These are phyloP conservation scores for Podabrus alpinus DNA, from an alignment of 2,888 invertebrate species.

Conservation along the genomic window DNA sequence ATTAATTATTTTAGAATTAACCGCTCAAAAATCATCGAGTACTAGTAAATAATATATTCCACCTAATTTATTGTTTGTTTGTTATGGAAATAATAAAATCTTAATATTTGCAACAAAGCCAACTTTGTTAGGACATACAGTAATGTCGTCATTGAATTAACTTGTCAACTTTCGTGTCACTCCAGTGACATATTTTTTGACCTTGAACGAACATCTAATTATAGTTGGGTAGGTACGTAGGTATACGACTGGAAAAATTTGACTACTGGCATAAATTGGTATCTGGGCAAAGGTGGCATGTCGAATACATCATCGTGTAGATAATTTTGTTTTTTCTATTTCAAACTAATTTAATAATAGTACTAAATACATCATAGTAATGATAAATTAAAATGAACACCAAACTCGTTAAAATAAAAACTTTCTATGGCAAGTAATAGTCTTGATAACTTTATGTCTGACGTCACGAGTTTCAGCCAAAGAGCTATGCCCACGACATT, in stretches of 20 bases:
- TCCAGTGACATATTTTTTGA: not conserved
- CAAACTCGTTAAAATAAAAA: no score
- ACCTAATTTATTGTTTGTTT: not conserved
- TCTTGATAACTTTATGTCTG: no score
- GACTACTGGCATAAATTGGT: not conserved
- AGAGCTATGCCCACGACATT: no score
- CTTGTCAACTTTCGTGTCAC: not conserved
- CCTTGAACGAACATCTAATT: not conserved
- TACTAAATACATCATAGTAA: no score
- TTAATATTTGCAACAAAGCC: not conserved
- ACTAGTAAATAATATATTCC: not conserved
- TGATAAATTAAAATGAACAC: no score
- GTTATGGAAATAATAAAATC: not conserved
- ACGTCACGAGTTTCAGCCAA: no score
- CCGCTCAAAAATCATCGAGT: not conserved
- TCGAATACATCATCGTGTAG: not conserved
- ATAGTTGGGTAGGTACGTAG: not conserved
- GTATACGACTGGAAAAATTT: not conserved
- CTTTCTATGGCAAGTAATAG: no score
- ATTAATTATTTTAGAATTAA: not conserved
- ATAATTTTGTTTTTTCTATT: not conserved
- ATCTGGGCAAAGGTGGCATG: not conserved
- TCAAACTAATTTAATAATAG: not conserved
- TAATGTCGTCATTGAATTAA: not conserved
- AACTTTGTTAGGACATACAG: not conserved